Evolutionary conservation across 2,113 vertebrate species (phyloP).

Genomic region (Cheirogaleus medius): DNA sequence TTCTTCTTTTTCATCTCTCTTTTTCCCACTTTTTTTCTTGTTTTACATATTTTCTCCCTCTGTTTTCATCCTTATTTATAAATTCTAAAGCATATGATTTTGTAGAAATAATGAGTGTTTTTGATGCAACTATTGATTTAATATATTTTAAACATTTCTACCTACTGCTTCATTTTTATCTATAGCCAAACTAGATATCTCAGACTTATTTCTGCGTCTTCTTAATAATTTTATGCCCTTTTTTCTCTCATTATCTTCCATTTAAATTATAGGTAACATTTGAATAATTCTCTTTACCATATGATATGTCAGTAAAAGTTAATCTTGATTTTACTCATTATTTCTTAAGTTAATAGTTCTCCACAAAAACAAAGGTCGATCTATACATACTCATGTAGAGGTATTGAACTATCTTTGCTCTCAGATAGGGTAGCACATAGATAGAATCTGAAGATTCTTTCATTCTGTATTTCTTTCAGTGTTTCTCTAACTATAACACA

Average conservation of each 20-base stretch:
- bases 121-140: not conserved
- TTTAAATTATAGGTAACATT: not conserved
- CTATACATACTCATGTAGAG: rapidly evolving
- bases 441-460: not conserved
- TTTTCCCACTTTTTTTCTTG: not conserved
- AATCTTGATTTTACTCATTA: not conserved
- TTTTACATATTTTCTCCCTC: not conserved
- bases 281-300: not conserved
- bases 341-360: not conserved
- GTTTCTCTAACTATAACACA: not conserved
- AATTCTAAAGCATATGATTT: not conserved
- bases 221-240: no score
- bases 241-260: not conserved
- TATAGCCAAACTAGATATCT: not conserved
- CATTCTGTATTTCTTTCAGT: not conserved
- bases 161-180: not conserved
- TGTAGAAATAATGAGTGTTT: not conserved
- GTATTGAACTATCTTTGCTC: not conserved
- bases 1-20: not conserved
- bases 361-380: not conserved
- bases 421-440: not conserved
- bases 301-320: not conserved
- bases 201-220: not conserved
- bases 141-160: not conserved
- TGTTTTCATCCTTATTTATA: not conserved